A percentile compares a stretch with the other conserved stretches of the same genome.
phyloP scores from a whole-genome alignment of 2,113 vertebrate species.

The Theropithecus gelada region DNA sequence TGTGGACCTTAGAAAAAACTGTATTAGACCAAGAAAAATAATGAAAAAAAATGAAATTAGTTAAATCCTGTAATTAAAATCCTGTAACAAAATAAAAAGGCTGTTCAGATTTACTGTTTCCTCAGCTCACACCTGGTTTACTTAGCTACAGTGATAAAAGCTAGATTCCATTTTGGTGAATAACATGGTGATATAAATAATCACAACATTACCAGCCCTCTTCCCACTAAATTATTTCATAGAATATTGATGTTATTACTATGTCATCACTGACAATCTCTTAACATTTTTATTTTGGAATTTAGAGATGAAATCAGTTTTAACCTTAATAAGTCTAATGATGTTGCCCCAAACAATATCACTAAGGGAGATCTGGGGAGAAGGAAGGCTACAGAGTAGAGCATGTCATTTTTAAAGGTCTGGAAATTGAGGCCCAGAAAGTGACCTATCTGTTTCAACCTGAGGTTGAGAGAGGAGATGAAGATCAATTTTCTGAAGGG shows the following conservation, averaged over 20 bases:
- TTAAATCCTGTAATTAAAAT: slow-evolving; percentile 12
- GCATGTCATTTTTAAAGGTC: not conserved
- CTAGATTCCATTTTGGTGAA: not conserved
- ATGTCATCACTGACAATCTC: not conserved
- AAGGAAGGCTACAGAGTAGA: not conserved
- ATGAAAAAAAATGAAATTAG: not conserved
- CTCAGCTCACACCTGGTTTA: not conserved
- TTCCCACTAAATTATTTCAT: not conserved
- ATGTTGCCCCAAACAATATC: not conserved
- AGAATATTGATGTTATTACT: not conserved
- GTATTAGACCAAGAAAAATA: slow-evolving; percentile 14
- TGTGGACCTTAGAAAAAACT: not conserved
- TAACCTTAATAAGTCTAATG: slow-evolving; percentile 18
- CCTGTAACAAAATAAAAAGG: slow-evolving; percentile 20
- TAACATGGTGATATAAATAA: not conserved
- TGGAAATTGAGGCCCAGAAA: not conserved
- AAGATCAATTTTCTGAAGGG: not conserved
- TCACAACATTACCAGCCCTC: not conserved
- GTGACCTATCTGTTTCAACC: not conserved
- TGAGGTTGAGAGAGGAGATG: not conserved
- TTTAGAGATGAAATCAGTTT: slow-evolving; percentile 2
- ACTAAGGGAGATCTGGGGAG: not conserved
- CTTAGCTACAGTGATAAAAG: not conserved
- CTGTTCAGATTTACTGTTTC: not conserved
- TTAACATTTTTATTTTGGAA: slow-evolving; percentile 14